Percentiles rank a stretch among this genome's conserved stretches.
phyloP scores from a whole-genome alignment of 2,113 vertebrate species.

The Syngnathoides biaculeatus region DNA sequence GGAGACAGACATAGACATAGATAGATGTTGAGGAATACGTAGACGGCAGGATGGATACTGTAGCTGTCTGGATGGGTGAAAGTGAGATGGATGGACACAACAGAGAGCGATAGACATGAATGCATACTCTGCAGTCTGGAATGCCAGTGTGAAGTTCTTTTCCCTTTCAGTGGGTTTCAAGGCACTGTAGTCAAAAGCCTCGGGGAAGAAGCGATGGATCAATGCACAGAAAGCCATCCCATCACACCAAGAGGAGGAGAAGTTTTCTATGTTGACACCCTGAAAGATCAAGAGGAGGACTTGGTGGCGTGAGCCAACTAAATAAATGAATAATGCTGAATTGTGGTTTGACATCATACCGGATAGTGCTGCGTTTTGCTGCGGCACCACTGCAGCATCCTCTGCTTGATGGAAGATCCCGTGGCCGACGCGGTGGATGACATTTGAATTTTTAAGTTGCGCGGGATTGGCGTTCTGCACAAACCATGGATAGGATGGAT shows the following conservation, averaged over 20 bases:
- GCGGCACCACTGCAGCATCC: conserved; percentile 75
- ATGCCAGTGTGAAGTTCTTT: conserved; percentile 76
- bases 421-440: conserved; percentile 51
- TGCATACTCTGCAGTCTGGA: conserved; percentile 73
- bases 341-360: conserved; percentile 32
- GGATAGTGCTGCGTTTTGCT: conserved; percentile 73
- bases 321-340: background rate
- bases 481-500: conserved; percentile 3
- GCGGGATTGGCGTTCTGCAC: conserved; percentile 59
- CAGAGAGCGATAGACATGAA: background rate
- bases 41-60: too few relatives aligned
- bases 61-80: too few relatives aligned
- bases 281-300: conserved; percentile 29
- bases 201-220: conserved; percentile 75
- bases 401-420: conserved; percentile 75
- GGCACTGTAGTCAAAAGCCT: conserved; percentile 73
- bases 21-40: background rate
- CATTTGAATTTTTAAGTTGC: conserved; percentile 74
- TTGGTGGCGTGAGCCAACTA: background rate
- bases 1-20: background rate
- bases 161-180: conserved; percentile 64
- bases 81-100: too few relatives aligned
- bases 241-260: conserved; percentile 75
- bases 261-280: conserved; percentile 75
- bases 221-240: conserved; percentile 77